These are phyloP conservation scores for Haliclona indistincta DNA, from an alignment of 37 sponge, comb jelly and placozoan genomes.

Conservation along the genomic window DNA sequence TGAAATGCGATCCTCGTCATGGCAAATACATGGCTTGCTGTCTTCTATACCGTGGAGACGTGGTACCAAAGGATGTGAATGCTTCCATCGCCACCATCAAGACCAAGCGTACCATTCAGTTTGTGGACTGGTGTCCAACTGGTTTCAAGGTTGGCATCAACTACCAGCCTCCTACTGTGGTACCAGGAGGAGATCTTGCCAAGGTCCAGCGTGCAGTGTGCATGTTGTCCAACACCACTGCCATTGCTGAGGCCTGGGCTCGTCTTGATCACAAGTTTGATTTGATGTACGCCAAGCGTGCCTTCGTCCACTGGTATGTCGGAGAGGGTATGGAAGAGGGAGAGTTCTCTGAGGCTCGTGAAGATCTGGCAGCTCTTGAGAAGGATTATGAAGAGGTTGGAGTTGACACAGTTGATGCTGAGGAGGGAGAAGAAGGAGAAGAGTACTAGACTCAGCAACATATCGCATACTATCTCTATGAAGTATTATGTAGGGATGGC, in stretches of 20 bases:
- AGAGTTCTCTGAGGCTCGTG: conserved; percentile 93
- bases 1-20: conserved; percentile 92
- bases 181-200: conserved; percentile 90
- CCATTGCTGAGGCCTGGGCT: conserved; percentile 95
- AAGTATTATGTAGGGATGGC: too few species aligned
- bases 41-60: conserved; percentile 91
- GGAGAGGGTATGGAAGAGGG: conserved; percentile 97
- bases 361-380: conserved; percentile 91
- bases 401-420: conserved; percentile 75
- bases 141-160: conserved; percentile 98
- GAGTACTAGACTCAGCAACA: conserved; percentile 67
- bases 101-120: conserved; percentile 88
- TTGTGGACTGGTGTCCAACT: conserved; percentile 98
- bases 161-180: conserved; percentile 95
- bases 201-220: conserved; percentile 93
- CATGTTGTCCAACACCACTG: conserved; percentile 96
- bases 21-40: conserved; percentile 98
- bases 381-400: conserved; percentile 91
- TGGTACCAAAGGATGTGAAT: conserved; percentile 94
- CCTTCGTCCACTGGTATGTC: conserved; percentile 96
- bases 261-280: conserved; percentile 95
- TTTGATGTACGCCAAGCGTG: conserved; percentile 96
- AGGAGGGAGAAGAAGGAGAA: conserved; percentile 83
- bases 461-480: too few species aligned
- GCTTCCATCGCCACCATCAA: conserved; percentile 90